These are phyloP conservation scores for Zalophus californianus DNA, from an alignment of 2,797 vertebrate species.

Conservation along the genomic window DNA sequence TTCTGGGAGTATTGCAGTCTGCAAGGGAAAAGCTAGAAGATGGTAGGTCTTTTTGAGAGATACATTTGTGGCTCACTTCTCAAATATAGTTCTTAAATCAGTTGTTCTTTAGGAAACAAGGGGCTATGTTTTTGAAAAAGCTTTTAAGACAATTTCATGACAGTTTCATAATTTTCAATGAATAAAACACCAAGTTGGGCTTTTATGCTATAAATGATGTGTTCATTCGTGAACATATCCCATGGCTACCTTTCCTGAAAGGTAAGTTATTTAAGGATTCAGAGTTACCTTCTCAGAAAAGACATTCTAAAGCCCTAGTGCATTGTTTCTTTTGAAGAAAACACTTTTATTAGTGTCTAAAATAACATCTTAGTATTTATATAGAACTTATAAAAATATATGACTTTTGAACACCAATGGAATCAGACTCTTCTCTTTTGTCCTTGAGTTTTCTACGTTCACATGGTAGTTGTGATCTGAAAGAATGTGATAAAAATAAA, in stretches of 20 bases:
- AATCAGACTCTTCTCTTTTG: conserved; percentile 48
- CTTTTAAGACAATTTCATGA: conserved; percentile 80
- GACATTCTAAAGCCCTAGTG: conserved; percentile 68
- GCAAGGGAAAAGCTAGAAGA: conserved; percentile 17
- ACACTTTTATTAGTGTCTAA: conserved; percentile 50
- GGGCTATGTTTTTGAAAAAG: conserved; percentile 48
- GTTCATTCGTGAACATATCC: conserved; percentile 70
- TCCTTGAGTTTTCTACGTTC: conserved; percentile 18
- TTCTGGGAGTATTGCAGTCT: background rate
- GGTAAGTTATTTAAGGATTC: conserved; percentile 78
- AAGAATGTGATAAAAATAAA: conserved; percentile 51
- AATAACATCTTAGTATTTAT: conserved; percentile 72
- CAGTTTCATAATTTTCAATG: conserved; percentile 77
- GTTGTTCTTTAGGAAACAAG: conserved; percentile 58
- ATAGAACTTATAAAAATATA: conserved; percentile 61
- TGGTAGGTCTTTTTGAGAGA: background rate
- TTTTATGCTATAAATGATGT: conserved; percentile 69
- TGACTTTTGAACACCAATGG: conserved; percentile 46
- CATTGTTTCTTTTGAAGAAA: conserved; percentile 75
- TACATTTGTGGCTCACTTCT: conserved; percentile 11
- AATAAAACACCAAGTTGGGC: conserved; percentile 79
- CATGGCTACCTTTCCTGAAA: conserved; percentile 71
- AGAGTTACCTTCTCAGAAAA: conserved; percentile 75
- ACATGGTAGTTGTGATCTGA: conserved; percentile 52
- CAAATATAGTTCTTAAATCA: conserved; percentile 15